Evolutionary conservation across 2,113 vertebrate species (phyloP).

Genomic region (Daubentonia madagascariensis): DNA sequence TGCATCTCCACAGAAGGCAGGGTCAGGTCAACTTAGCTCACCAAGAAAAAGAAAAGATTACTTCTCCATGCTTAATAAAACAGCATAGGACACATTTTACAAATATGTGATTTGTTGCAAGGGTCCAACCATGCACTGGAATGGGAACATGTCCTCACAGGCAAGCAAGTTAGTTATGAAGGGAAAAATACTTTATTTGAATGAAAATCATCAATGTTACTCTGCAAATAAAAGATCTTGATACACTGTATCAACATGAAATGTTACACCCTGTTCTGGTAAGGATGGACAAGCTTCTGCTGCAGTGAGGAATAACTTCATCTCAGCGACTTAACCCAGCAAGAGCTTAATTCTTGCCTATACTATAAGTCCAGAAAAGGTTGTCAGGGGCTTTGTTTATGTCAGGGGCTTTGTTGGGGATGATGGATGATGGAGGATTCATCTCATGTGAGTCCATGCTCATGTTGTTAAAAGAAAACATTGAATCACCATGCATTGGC

Average conservation of each 20-base stretch:
- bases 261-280: fast-evolving
- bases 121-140: not conserved
- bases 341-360: not conserved
- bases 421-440: not conserved
- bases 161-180: not conserved
- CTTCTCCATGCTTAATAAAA: not conserved
- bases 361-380: not conserved
- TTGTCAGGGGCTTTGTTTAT: not conserved
- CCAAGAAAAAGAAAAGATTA: not conserved
- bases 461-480: not conserved
- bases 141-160: not conserved
- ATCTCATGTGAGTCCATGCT: not conserved
- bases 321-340: not conserved
- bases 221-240: not conserved
- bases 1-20: not conserved
- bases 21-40: not conserved
- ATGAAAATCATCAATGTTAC: not conserved
- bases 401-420: not conserved
- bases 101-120: not conserved
- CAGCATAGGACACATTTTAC: not conserved
- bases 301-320: not conserved
- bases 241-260: not conserved
- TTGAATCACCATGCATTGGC: fast-evolving
- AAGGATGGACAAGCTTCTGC: not conserved
- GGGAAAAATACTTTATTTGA: not conserved